Conservation (phyloP, 2,113 vertebrate species). For the Indri indri region DNA sequence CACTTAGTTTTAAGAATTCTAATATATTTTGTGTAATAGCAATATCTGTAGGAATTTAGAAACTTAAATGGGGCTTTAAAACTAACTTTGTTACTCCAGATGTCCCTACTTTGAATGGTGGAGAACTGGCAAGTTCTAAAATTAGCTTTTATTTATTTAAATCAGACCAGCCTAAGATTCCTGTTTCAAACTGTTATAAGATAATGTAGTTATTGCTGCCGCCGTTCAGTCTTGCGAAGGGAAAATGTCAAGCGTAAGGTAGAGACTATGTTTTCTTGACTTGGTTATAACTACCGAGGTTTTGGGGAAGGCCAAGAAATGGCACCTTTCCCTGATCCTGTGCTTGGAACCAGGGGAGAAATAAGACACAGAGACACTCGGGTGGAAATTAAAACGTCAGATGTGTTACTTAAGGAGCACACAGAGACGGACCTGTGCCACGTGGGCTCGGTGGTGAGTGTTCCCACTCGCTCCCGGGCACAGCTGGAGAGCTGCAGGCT, state of each 20-base stretch:
- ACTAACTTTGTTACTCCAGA: slow-evolving; percentile 17
- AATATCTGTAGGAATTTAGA: not conserved
- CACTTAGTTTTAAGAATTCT: not conserved
- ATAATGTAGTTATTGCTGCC: not conserved
- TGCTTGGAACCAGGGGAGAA: not conserved
- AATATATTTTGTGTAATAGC: not conserved
- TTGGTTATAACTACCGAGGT: not conserved
- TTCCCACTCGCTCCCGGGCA: no score
- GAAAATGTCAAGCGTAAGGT: not conserved
- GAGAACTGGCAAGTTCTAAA: slow-evolving; percentile 14
- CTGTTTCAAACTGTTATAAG: not conserved
- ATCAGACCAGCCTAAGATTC: not conserved
- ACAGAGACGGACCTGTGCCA: not conserved
- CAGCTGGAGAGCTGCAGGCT: not conserved
- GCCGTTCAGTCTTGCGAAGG: not conserved
- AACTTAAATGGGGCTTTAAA: not conserved
- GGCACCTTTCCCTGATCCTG: not conserved
- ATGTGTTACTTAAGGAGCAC: not conserved
- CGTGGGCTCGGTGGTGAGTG: not conserved
- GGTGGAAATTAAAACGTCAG: not conserved
- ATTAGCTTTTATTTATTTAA: slow-evolving; percentile 35
- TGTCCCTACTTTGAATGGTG: slow-evolving; percentile 28
- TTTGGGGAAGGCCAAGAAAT: not conserved
- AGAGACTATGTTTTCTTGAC: not conserved
- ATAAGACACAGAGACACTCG: not conserved